A percentile compares a stretch with the other conserved stretches of the same genome.
Evolutionary conservation across 2,113 vertebrate species (phyloP).

Genomic region (Sardina pilchardus): DNA sequence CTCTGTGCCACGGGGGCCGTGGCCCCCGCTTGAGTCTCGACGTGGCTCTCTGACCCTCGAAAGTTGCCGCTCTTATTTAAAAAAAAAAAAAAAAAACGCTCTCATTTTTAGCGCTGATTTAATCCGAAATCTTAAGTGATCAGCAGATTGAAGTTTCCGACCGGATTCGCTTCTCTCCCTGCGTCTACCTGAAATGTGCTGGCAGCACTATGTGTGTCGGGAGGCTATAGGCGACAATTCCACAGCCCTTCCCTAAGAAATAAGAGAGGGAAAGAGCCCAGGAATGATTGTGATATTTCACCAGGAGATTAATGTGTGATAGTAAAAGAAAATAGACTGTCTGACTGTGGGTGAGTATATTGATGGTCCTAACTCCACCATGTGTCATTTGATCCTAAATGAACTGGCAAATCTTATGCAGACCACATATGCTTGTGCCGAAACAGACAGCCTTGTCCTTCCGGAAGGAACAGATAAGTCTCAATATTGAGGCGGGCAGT

Average conservation of each 20-base stretch:
- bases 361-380: neutral
- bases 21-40: neutral
- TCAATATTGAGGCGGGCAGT: neutral
- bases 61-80: neutral
- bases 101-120: neutral
- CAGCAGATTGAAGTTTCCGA: neutral
- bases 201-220: constrained; percentile 24
- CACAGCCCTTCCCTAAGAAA: constrained; percentile 39
- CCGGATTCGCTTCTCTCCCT: neutral
- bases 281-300: neutral
- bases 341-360: neutral
- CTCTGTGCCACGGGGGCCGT: constrained; percentile 35
- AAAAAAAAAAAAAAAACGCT: too few relatives aligned
- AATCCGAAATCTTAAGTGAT: neutral
- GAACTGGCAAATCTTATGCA: neutral
- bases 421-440: neutral
- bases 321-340: constrained; percentile 14
- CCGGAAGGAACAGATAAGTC: neutral
- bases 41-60: neutral
- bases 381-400: constrained; percentile 4
- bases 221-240: constrained; percentile 7
- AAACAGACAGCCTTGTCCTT: neutral
- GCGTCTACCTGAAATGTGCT: neutral
- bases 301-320: neutral
- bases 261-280: constrained; percentile 46